Conservation (phyloP, 2,113 vertebrate species). For the Tiliqua scincoides region DNA sequence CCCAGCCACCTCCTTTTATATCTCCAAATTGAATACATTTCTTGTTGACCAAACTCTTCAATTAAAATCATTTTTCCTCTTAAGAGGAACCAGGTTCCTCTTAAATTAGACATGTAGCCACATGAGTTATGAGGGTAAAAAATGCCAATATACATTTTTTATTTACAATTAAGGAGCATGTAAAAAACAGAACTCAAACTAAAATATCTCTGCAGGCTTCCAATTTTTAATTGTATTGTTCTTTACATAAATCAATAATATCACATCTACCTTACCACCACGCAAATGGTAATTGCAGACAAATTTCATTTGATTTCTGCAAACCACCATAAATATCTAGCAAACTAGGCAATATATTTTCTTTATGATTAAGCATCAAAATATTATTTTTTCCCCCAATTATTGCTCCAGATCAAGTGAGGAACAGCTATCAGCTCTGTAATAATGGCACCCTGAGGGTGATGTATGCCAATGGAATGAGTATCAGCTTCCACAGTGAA, state of each 20-base stretch:
- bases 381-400: conserved; percentile 65
- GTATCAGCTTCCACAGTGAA: conserved; percentile 98
- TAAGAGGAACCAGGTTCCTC: conserved; percentile 46
- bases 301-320: conserved; percentile 73
- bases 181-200: conserved; percentile 68
- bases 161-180: conserved; percentile 71
- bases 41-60: conserved; percentile 52
- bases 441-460: conserved; percentile 97
- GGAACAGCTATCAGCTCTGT: conserved; percentile 98
- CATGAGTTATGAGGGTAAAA: conserved; percentile 63
- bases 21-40: conserved; percentile 46
- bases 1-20: conserved; percentile 17
- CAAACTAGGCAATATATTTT: conserved; percentile 74
- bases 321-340: conserved; percentile 72
- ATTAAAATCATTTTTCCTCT: conserved; percentile 61
- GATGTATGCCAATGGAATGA: conserved; percentile 98
- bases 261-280: conserved; percentile 68
- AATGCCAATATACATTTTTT: conserved; percentile 65
- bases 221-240: conserved; percentile 69
- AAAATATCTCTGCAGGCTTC: conserved; percentile 69
- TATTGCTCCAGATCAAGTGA: conserved; percentile 92
- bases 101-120: conserved; percentile 62
- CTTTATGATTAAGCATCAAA: conserved; percentile 69
- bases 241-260: conserved; percentile 70
- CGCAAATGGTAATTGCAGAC: conserved; percentile 72